Conservation (phyloP, 1,140 invertebrate genomes). For the Lineus longissimus region DNA sequence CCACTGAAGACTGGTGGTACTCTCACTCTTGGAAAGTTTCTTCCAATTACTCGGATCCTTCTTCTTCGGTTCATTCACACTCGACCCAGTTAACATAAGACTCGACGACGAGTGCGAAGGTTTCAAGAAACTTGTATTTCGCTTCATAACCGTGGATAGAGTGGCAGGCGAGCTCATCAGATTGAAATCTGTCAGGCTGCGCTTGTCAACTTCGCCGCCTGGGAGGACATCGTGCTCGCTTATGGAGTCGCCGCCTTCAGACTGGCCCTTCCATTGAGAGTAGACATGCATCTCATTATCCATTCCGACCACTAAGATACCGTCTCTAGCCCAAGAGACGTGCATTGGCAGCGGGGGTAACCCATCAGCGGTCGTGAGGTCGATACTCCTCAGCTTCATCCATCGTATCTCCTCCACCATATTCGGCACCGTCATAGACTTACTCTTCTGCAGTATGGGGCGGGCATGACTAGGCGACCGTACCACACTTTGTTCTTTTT, state of each 20-base stretch:
- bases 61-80: background rate
- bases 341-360: constrained; percentile 95
- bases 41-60: background rate
- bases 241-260: constrained; percentile 15
- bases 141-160: background rate
- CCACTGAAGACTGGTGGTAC: constrained; percentile 32
- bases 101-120: constrained; percentile 24
- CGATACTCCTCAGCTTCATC: constrained; percentile 91
- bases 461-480: constrained; percentile 23
- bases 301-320: constrained; percentile 97
- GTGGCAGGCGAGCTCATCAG: constrained; percentile 14
- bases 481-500: constrained; percentile 2
- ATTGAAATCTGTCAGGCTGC: constrained; percentile 73
- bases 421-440: constrained; percentile 42
- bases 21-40: constrained; percentile 36
- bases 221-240: constrained; percentile 23
- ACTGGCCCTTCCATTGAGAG: constrained; percentile 76
- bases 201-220: constrained; percentile 67
- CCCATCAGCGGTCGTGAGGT: constrained; percentile 89
- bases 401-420: constrained; percentile 62
- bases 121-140: constrained; percentile 17
- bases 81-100: background rate
- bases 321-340: constrained; percentile 96
- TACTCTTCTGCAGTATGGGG: constrained; percentile 43
- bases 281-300: constrained; percentile 99